phyloP scores from a whole-genome alignment of 1,140 invertebrate genomes.

The Drosophila miranda region DNA sequence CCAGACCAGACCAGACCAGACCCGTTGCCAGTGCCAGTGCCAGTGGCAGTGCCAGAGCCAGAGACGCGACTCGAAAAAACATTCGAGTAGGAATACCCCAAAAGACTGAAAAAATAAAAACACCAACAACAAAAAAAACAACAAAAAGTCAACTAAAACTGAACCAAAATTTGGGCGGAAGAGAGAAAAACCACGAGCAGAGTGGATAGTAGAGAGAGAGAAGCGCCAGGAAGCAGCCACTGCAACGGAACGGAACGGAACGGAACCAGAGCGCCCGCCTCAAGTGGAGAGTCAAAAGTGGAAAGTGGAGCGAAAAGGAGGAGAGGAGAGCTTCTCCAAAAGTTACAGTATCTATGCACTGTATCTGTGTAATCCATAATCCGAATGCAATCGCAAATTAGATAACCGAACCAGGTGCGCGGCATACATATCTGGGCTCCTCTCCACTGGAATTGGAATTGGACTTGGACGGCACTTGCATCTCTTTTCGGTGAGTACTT shows the following conservation, averaged over 20 bases:
- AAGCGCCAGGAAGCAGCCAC: too few relatives aligned
- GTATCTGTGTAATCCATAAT: constrained; percentile 40
- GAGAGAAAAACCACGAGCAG: constrained; percentile 35
- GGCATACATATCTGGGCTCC: neutral
- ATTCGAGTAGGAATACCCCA: constrained; percentile 45
- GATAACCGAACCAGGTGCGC: constrained; percentile 25
- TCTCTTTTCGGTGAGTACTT: constrained; percentile 17
- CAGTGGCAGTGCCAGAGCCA: constrained; percentile 12
- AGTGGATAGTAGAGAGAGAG: too few relatives aligned
- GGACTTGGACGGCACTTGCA: too few relatives aligned
- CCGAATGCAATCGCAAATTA: constrained; percentile 46
- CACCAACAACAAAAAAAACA: constrained; percentile 12
- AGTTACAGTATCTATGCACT: neutral
- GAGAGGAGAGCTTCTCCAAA: constrained; percentile 15
- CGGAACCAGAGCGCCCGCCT: too few relatives aligned
- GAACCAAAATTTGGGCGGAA: constrained; percentile 7
- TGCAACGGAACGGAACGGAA: too few relatives aligned
- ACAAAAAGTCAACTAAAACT: constrained; percentile 38
- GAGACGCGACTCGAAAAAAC: constrained; percentile 56
- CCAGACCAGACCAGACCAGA: too few relatives aligned
- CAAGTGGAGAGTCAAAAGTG: neutral
- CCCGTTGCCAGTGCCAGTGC: too few relatives aligned
- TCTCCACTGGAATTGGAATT: too few relatives aligned
- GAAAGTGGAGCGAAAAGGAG: constrained; percentile 39
- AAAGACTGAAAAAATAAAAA: constrained; percentile 40